These are phyloP conservation scores for Gobiocypris rarus DNA, from an alignment of 2,113 vertebrate genomes.

Conservation along the genomic window DNA sequence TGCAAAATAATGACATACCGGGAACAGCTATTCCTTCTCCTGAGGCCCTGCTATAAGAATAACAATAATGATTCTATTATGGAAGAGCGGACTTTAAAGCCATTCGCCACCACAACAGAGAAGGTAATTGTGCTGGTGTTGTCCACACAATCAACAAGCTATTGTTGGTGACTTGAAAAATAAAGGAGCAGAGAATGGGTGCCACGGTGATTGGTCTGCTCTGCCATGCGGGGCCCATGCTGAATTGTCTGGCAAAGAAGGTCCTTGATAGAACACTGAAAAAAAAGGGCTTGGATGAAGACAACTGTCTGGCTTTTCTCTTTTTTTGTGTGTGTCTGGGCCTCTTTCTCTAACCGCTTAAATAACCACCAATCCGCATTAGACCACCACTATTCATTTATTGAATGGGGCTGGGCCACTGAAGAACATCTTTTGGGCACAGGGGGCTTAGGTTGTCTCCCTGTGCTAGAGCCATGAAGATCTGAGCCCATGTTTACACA, in stretches of 20 bases:
- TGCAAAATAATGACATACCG: slow-evolving; percentile 96
- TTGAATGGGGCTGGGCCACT: slow-evolving; percentile 68
- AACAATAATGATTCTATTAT: slow-evolving; percentile 99
- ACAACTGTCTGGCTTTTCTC: slow-evolving; percentile 85
- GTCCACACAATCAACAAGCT: slow-evolving; percentile 99
- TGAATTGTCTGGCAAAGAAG: slow-evolving; percentile 89
- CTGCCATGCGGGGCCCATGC: slow-evolving; percentile 86
- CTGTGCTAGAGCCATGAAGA: slow-evolving; percentile 29
- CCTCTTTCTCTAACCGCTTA: slow-evolving; percentile 60
- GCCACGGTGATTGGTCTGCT: slow-evolving; percentile 95
- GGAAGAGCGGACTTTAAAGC: slow-evolving; percentile 92
- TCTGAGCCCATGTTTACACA: neutral
- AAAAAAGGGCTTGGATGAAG: slow-evolving; percentile 86
- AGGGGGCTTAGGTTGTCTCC: slow-evolving; percentile 48
- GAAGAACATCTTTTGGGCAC: slow-evolving; percentile 65
- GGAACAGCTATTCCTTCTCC: slow-evolving; percentile 90
- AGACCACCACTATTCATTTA: slow-evolving; percentile 66
- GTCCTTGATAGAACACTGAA: slow-evolving; percentile 90
- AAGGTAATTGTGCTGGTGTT: slow-evolving; percentile 95
- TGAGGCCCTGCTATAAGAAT: slow-evolving; percentile 90
- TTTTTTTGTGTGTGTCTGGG: slow-evolving; percentile 62
- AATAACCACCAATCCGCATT: slow-evolving; percentile 69
- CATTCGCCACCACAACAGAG: slow-evolving; percentile 93
- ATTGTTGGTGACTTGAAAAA: slow-evolving; percentile 97
- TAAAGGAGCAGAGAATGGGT: slow-evolving; percentile 89